phyloP scores from a whole-genome alignment of 92 coral and sea anemone species.

The Parazoanthus atlanticus region DNA sequence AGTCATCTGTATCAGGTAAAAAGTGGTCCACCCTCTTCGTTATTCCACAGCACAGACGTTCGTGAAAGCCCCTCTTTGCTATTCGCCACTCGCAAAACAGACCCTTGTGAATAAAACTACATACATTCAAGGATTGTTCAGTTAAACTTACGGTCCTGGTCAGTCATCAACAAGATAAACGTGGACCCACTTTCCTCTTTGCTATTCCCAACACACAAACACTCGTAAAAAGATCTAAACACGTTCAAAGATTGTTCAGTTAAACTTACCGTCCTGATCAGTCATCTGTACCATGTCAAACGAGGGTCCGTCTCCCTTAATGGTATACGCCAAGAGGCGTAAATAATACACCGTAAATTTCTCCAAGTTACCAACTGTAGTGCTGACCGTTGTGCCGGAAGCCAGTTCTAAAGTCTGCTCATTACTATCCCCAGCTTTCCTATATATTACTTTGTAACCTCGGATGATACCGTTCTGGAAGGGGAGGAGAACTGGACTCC shows the following conservation, averaged over 20 bases:
- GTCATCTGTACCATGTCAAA: slow-evolving; percentile 44
- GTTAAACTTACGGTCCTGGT: slow-evolving; percentile 58
- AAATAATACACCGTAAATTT: slow-evolving; percentile 60
- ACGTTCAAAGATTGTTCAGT: neutral
- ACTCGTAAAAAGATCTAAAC: neutral
- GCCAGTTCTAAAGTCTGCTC: neutral
- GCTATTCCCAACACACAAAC: neutral
- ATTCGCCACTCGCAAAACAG: no score
- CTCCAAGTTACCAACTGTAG: slow-evolving; percentile 20
- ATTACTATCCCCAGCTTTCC: slow-evolving; percentile 20
- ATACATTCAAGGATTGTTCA: neutral
- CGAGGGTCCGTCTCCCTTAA: slow-evolving; percentile 62
- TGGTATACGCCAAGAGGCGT: slow-evolving; percentile 59
- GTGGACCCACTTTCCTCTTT: neutral
- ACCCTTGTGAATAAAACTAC: no score
- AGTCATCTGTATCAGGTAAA: neutral
- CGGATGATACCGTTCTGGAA: slow-evolving; percentile 57
- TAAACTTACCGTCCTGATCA: slow-evolving; percentile 61
- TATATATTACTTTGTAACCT: slow-evolving; percentile 57
- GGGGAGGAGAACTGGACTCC: slow-evolving; percentile 56
- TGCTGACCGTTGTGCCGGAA: neutral
- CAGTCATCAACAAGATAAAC: slow-evolving; percentile 29
- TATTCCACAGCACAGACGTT: no score
- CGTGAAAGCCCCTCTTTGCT: no score
- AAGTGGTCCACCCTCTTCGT: neutral